These are phyloP conservation scores for Isoperla grammatica DNA, from an alignment of 2,888 invertebrate genomes.

Conservation along the genomic window DNA sequence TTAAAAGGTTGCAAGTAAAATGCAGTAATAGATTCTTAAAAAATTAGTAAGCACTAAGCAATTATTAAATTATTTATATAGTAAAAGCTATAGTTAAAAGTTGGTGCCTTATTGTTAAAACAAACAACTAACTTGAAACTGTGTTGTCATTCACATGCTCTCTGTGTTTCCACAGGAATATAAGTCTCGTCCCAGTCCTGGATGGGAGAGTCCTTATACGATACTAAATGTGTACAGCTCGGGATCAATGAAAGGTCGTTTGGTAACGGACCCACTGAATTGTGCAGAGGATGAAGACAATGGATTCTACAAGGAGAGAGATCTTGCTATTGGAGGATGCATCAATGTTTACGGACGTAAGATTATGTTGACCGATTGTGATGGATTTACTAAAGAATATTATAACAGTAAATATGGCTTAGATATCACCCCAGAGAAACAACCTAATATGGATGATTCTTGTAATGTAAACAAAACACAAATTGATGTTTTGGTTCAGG, in stretches of 20 bases:
- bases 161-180: too few relatives aligned
- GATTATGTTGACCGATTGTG: conserved; percentile 75
- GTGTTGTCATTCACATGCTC: too few relatives aligned
- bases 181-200: conserved; percentile 43
- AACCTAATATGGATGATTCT: too few relatives aligned
- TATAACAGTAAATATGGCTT: conserved; percentile 66
- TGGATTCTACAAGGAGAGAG: conserved; percentile 52
- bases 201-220: conserved; percentile 45
- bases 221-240: conserved; percentile 59
- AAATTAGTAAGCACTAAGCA: too few relatives aligned
- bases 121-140: too few relatives aligned
- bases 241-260: conserved; percentile 48
- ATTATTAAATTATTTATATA: too few relatives aligned
- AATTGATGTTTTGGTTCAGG: too few relatives aligned
- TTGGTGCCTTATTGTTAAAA: too few relatives aligned
- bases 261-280: conserved; percentile 53
- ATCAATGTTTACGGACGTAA: conserved; percentile 78
- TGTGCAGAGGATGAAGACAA: conserved; percentile 43
- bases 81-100: too few relatives aligned
- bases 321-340: conserved; percentile 75
- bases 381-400: conserved; percentile 78
- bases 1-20: too few relatives aligned
- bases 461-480: too few relatives aligned
- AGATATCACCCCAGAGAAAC: conserved; percentile 29
- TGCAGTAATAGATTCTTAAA: too few relatives aligned